Conservation (phyloP, 2,888 invertebrate genomes). For the Acrocyrtus sp. region DNA sequence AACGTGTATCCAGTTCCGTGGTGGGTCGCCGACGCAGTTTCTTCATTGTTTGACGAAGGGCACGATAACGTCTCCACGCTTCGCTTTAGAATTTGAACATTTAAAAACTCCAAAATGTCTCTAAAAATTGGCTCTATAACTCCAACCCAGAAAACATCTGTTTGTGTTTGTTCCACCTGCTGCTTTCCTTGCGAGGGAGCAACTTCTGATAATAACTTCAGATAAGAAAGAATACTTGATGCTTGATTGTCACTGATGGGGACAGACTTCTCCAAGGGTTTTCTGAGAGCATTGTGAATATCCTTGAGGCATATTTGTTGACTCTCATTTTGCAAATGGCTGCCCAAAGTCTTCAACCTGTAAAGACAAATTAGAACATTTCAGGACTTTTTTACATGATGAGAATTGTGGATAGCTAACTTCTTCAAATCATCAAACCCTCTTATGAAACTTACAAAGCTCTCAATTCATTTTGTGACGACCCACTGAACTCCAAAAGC, state of each 20-base stretch:
- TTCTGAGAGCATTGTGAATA: too few species aligned
- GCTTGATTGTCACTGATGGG: not conserved
- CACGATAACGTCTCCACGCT: constrained; percentile 5
- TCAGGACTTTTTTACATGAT: too few species aligned
- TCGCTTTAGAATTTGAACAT: not conserved
- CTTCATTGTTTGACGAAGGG: not conserved
- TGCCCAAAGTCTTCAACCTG: too few species aligned
- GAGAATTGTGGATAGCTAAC: too few species aligned
- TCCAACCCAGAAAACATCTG: constrained; percentile 30
- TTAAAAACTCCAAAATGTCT: constrained; percentile 23
- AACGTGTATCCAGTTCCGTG: constrained; percentile 37
- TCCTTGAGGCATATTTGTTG: too few species aligned
- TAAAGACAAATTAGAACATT: too few species aligned
- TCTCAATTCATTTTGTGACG: too few species aligned
- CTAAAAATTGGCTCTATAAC: constrained; percentile 25
- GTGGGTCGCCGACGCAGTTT: not conserved
- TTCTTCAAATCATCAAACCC: too few species aligned
- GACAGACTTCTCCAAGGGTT: too few species aligned
- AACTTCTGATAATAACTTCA: constrained; percentile 27
- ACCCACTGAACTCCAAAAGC: not conserved
- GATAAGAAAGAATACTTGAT: constrained; percentile 16
- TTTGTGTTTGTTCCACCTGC: not conserved
- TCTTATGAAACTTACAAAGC: too few species aligned
- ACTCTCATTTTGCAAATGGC: too few species aligned
- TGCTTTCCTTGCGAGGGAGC: not conserved